Evolutionary conservation across 2,888 invertebrate genomes (phyloP), one percentile per base, ranked within the genome.

Genomic region (Portevinia maculata): DNA sequence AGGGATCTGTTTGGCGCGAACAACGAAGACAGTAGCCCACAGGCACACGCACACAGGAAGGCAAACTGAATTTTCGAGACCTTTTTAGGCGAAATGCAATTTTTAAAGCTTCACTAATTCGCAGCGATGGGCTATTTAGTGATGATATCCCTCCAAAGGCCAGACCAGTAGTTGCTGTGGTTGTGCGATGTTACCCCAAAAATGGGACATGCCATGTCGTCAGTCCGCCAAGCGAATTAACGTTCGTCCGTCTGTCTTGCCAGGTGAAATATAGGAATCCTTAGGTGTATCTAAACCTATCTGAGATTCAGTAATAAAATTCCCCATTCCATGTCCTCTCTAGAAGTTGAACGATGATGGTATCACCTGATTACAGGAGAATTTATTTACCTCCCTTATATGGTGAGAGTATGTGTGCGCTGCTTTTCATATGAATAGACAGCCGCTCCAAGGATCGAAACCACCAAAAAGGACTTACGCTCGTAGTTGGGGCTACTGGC

Each of bases 321-420:
- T 76, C 62, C 32, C 50, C 62, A 53, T 60, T 37, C 44, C 46
- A 50, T 75, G 52, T 67, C 67, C 64, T 53, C 70, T 37, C 21
- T 62, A 24, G 46, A 67, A 74, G 73, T 79, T 79, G 48, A 37
- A 81, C 81, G 59, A 70, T 41, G 81, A 81, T 81, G 81, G 78
- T 69, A 84, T 78, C 78, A 73, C 73, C 84, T 78, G 84, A 73
- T 78, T 84, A 69, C 67, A 32, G 5, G 53, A 78, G 84, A 84
- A 84, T 84, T 84, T 84, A 84, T 84, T 73, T 84, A 78, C 59
- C 39, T 62, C 50, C 84, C 84, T 67, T 78, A 78, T 84, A 84
- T 52, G 84, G 79, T 15, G 13, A 34, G 24, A 30, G 34, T 15
- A 60, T 59, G 41, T 70, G 70, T 62, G 75, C 34, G 24, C 2